A percentile compares a stretch with the other conserved stretches of the same genome.
Conservation (phyloP, 2,888 invertebrate genomes). For the Allolobophora icterica region DNA sequence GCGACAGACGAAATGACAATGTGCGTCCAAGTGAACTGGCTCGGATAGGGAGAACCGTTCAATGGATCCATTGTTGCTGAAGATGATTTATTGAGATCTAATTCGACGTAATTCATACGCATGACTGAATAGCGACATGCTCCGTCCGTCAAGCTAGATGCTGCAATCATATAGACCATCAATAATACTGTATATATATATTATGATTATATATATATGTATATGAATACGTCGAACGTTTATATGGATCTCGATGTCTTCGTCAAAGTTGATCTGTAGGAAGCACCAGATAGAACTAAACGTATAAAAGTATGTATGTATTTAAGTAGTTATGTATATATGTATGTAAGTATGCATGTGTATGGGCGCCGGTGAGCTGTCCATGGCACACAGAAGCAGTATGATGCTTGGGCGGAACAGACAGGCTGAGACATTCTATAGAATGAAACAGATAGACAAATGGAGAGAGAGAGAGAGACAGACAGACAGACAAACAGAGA, state of each 20-base stretch:
- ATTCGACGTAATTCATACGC: constrained; percentile 5
- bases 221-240: too few species aligned
- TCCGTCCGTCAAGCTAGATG: constrained; percentile 4
- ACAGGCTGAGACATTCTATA: too few species aligned
- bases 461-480: too few species aligned
- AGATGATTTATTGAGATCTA: neutral
- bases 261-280: neutral
- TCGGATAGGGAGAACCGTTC: constrained; percentile 69
- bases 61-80: neutral
- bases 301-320: constrained; percentile 18
- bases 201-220: too few species aligned
- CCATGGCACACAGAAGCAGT: neutral
- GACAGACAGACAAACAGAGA: too few species aligned
- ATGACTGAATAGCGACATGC: neutral
- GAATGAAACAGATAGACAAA: too few species aligned
- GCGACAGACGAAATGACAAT: constrained; percentile 89
- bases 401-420: too few species aligned
- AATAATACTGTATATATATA: neutral
- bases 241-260: neutral
- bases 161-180: neutral
- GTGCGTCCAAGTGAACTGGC: constrained; percentile 86
- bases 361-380: neutral
- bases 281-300: neutral
- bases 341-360: constrained; percentile 25
- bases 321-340: neutral